Evolutionary conservation across 2,797 vertebrate genomes (phyloP), one percentile per base, ranked within the genome.

Genomic region (Okamejei kenojei): DNA sequence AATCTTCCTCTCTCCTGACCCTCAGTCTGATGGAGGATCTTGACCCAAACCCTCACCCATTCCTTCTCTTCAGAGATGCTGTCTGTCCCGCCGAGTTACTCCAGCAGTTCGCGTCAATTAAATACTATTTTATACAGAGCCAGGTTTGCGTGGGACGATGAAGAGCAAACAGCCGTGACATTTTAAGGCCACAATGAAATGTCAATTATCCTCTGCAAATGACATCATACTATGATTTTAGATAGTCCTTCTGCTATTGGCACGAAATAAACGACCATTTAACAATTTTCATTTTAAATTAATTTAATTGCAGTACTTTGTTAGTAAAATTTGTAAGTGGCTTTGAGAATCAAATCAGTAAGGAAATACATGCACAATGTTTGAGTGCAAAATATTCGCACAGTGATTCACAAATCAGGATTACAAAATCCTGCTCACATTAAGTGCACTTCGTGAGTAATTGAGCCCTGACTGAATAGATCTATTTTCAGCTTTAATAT

Each of bases 401-500:
- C 90, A n/a, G 38, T 54, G 73, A 92, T 92, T 74, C 90, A 92
- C 65, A 74, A 92, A 26, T n/a, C 29, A 74, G 68, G 68, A 58
- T 76, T 92, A 76, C 71, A 74, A 92, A 74, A 74, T 54, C 9
- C 71, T 76, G 26, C 23, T 76, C 90, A 76, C 1, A 38, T 92
- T 92, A 92, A 92, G 90, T 92, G 35, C 35, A 10, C 65, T 38
- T 92, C 38, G 71, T 92, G 90, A 92, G 90, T 29, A 73, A 74
- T 92, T 92, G 90, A 92, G 90, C 71, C 45, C 38, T 54, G 23
- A 92, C 90, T 74, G 90, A 76, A 92, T 73, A 26, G 71, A 92
- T 92, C 90, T 92, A 74, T 92, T 92, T 92, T 92, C 68, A 74
- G 90, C 35, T 73, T 74, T 45, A 92, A 92, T 58, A 92, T 92